Evolutionary conservation across 2,888 invertebrate genomes (phyloP), one percentile per base, ranked within the genome.

Genomic region (Ennomos fuscantarius): DNA sequence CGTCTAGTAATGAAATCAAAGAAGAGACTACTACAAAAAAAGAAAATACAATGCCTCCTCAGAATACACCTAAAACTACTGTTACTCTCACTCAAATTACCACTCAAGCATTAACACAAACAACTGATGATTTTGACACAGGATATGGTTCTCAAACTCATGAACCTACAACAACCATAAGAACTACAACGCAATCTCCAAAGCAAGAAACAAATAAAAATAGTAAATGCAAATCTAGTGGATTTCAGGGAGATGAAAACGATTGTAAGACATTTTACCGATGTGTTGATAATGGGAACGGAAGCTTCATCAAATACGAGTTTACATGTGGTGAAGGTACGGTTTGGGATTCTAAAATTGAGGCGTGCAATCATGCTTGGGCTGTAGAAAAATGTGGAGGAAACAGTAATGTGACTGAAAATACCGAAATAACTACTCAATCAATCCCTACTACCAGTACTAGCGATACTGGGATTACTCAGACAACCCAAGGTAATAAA

Each of bases 251-350:
- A 74, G 83, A 77, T 60, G 46, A 68, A 57, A 72, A 86, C 15
- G 91, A 95, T 69, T 95, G 95, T 67, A 93, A 86, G 56, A 95
- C 94, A 72, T 96, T 95, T 82, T 95, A 95, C 67, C 89, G 95
- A 63, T 95, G 95, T 72, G 94, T 95, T 0, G 82, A 85, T 56
- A 85, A 87, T 60, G 90, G 90, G 10, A 78, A 73, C 59, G 84
- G 86, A 53, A 79, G 82, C 12, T 93, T 76, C 62, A 91, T 77
- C 6, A 92, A 87, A 68, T 93, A 93, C 63, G 92, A 93, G 63
- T 94, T 94, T 74, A 76, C 84, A 8, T 94, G 94, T 70, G 93
- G 93, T 5, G 86, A 88, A 60, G 94, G 93, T 36, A 94, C 94
- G 2, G 93, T 93, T 13, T 94, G 94, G 94, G 94, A 94, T 79